Evolutionary conservation across 2,113 vertebrate genomes (phyloP).

Genomic region (Synodontis membranacea): DNA sequence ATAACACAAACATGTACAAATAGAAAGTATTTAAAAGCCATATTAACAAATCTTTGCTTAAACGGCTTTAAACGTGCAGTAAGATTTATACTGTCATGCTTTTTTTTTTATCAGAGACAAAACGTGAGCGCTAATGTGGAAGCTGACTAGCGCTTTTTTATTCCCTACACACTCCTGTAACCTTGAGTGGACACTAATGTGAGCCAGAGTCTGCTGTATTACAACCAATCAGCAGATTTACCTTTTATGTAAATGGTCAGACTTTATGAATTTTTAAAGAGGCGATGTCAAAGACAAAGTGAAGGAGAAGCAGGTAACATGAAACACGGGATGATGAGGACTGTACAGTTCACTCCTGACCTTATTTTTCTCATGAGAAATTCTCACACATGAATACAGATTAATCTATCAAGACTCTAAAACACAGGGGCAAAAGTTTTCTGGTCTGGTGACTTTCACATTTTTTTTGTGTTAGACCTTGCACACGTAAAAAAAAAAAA

Average conservation of each 20-base stretch:
- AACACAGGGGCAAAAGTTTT: background rate
- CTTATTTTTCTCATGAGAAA: slow-evolving; percentile 14
- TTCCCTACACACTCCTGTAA: slow-evolving; percentile 56
- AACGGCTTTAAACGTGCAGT: background rate
- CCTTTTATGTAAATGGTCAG: slow-evolving; percentile 71
- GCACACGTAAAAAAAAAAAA: background rate
- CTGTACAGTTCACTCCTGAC: slow-evolving; percentile 24
- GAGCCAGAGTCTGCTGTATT: slow-evolving; percentile 72
- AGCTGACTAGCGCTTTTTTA: slow-evolving; percentile 30
- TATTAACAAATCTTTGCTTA: background rate
- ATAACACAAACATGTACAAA: background rate
- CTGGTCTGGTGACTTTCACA: background rate
- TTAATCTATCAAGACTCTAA: background rate
- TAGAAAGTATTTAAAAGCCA: background rate
- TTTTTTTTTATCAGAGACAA: background rate
- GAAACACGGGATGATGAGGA: background rate
- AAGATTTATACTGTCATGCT: background rate
- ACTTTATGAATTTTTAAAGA: slow-evolving; percentile 75
- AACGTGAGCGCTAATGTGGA: background rate
- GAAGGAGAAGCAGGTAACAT: slow-evolving; percentile 44
- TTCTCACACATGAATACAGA: slow-evolving; percentile 20
- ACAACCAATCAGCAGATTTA: slow-evolving; percentile 71
- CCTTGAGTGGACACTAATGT: slow-evolving; percentile 62
- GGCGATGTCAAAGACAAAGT: slow-evolving; percentile 74
- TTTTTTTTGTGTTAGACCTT: background rate